phyloP scores from a whole-genome alignment of 2,113 vertebrate genomes.

The Lampris incognitus region DNA sequence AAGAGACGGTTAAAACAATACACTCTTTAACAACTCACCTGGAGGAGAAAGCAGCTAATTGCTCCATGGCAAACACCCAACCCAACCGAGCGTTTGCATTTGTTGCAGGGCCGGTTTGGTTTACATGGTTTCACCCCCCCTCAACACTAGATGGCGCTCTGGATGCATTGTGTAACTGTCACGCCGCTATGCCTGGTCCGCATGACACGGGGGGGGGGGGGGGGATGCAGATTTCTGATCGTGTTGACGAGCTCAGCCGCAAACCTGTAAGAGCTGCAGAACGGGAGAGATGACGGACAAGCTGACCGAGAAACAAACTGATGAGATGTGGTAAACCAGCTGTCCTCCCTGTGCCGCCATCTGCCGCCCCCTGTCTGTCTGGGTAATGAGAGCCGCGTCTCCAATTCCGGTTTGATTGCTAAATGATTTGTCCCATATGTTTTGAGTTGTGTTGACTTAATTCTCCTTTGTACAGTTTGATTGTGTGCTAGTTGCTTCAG shows the following conservation, averaged over 20 bases:
- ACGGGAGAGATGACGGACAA: slow-evolving; percentile 65
- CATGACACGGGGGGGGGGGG: slow-evolving; percentile 23
- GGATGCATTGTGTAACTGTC: slow-evolving; percentile 36
- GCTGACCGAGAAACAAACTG: slow-evolving; percentile 61
- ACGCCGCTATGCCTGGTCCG: neutral
- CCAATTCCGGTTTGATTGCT: slow-evolving; percentile 33
- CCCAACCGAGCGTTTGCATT: too few species aligned
- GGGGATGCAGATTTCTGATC: slow-evolving; percentile 54
- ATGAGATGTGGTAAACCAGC: slow-evolving; percentile 60
- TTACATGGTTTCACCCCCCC: too few species aligned
- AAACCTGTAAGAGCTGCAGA: slow-evolving; percentile 41
- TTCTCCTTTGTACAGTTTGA: too few species aligned
- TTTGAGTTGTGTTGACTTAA: slow-evolving; percentile 14
- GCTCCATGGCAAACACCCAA: too few species aligned
- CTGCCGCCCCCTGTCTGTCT: slow-evolving; percentile 67
- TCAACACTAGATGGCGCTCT: slow-evolving; percentile 72
- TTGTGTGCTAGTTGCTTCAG: neutral
- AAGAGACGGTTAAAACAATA: too few species aligned
- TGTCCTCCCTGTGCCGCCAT: slow-evolving; percentile 64
- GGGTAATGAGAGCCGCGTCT: slow-evolving; percentile 45
- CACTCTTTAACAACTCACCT: too few species aligned
- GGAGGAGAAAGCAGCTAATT: too few species aligned
- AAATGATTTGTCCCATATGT: slow-evolving; percentile 59
- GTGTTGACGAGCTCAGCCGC: slow-evolving; percentile 49
- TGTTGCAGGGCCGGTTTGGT: too few species aligned